These are phyloP conservation scores for Andrena dorsata DNA, from an alignment of 2,888 invertebrate genomes.

Conservation along the genomic window DNA sequence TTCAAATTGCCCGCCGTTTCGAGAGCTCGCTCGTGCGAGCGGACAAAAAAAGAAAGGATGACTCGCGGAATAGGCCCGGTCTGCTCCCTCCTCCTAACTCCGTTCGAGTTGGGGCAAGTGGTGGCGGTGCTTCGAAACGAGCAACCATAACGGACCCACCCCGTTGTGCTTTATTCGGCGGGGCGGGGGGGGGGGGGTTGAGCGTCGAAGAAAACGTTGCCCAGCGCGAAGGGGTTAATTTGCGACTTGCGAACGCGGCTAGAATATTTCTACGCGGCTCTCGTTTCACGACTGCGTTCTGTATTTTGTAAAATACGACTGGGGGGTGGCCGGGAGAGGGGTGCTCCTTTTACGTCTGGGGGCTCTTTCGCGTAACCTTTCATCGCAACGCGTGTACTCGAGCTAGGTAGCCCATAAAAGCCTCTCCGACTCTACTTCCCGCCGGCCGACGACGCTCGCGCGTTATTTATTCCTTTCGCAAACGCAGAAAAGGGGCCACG, in stretches of 20 bases:
- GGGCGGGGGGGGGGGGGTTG: slow-evolving; percentile 3
- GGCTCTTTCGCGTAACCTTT: slow-evolving; percentile 49
- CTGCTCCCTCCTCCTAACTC: slow-evolving; percentile 38
- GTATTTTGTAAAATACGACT: slow-evolving; percentile 20
- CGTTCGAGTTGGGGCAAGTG: slow-evolving; percentile 48
- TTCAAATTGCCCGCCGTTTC: slow-evolving; percentile 61
- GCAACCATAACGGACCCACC: slow-evolving; percentile 56
- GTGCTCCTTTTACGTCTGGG: slow-evolving; percentile 33
- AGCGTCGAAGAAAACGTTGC: slow-evolving; percentile 32
- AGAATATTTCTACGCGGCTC: not conserved
- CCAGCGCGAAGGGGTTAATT: slow-evolving; percentile 57
- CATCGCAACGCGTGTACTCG: slow-evolving; percentile 32
- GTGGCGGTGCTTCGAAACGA: slow-evolving; percentile 58
- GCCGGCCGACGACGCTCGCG: slow-evolving; percentile 11
- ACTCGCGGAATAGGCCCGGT: slow-evolving; percentile 61
- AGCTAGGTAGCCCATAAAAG: slow-evolving; percentile 48
- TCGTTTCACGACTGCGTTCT: not conserved
- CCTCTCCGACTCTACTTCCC: not conserved
- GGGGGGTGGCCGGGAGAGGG: not conserved
- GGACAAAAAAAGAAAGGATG: slow-evolving; percentile 49
- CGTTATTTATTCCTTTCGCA: slow-evolving; percentile 45
- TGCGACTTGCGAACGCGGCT: slow-evolving; percentile 26
- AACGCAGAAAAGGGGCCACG: slow-evolving; percentile 37
- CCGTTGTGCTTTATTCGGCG: slow-evolving; percentile 48
- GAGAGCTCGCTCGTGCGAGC: slow-evolving; percentile 45